phyloP scores from a whole-genome alignment of 2,113 vertebrate species.

The Cyanistes caeruleus region DNA sequence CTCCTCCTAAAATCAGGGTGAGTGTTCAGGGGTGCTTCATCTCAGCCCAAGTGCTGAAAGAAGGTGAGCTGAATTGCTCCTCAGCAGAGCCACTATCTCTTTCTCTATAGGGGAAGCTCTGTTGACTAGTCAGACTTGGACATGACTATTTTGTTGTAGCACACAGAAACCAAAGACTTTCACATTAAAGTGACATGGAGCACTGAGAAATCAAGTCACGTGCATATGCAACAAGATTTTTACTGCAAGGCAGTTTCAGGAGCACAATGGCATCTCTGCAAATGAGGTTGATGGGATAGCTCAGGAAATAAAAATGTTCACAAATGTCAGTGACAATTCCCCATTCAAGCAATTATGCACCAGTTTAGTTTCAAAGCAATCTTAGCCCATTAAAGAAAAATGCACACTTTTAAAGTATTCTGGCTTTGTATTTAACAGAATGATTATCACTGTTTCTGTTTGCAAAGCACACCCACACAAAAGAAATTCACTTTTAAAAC shows the following conservation, averaged over 20 bases:
- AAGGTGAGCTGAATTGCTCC: neutral
- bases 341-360: slow-evolving; percentile 19
- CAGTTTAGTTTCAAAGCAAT: slow-evolving; percentile 21
- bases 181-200: accelerated
- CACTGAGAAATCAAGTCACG: neutral
- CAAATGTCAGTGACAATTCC: slow-evolving; percentile 13
- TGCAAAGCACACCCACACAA: slow-evolving; percentile 29
- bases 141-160: neutral
- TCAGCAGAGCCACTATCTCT: accelerated
- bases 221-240: neutral
- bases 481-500: slow-evolving; percentile 41
- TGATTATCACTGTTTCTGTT: slow-evolving; percentile 1
- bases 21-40: neutral
- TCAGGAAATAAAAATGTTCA: slow-evolving; percentile 11
- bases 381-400: slow-evolving; percentile 40
- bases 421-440: slow-evolving; percentile 47
- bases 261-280: slow-evolving; percentile 13
- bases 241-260: neutral
- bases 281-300: neutral
- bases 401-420: slow-evolving; percentile 12
- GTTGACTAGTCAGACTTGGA: neutral
- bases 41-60: neutral
- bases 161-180: neutral
- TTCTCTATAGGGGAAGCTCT: neutral
- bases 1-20: neutral